Percentiles rank a stretch among this genome's conserved stretches.
These are phyloP conservation scores for Drosophila aldrichi DNA, from an alignment of 2,888 invertebrate species.

Conservation along the genomic window DNA sequence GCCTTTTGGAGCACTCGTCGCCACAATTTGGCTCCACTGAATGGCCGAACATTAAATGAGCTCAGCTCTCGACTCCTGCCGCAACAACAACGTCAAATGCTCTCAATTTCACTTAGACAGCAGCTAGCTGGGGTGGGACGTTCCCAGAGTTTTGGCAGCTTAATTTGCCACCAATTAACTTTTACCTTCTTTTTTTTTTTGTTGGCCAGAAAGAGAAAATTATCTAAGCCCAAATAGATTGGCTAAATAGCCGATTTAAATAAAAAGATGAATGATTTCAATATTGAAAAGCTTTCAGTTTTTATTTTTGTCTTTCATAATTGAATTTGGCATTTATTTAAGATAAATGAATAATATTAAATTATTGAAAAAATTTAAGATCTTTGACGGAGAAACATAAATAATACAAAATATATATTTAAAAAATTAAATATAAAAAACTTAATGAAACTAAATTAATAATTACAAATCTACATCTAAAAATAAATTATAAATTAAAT, in stretches of 20 bases:
- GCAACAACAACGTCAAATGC: conserved; percentile 1
- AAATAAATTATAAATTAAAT: no score
- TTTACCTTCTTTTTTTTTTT: neutral
- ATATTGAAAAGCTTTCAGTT: neutral
- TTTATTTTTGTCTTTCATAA: neutral
- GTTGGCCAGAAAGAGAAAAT: neutral
- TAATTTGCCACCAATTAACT: conserved; percentile 17
- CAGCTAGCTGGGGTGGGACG: neutral
- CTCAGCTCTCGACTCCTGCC: conserved; percentile 2
- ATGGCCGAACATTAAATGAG: conserved; percentile 18
- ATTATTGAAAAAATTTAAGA: no score
- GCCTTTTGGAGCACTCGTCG: conserved; percentile 22
- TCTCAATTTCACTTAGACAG: conserved; percentile 11
- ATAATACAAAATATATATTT: no score
- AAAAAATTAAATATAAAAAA: no score
- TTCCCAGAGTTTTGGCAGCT: neutral
- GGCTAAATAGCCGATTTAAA: neutral
- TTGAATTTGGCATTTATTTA: neutral
- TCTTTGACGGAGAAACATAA: no score
- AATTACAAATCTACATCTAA: no score
- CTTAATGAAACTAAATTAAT: no score
- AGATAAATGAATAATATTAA: neutral
- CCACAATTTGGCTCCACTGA: conserved; percentile 36
- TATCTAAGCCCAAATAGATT: neutral
- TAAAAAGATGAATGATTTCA: neutral